Conservation (phyloP, 2,797 vertebrate species). For the Eutrigla gurnardus region DNA sequence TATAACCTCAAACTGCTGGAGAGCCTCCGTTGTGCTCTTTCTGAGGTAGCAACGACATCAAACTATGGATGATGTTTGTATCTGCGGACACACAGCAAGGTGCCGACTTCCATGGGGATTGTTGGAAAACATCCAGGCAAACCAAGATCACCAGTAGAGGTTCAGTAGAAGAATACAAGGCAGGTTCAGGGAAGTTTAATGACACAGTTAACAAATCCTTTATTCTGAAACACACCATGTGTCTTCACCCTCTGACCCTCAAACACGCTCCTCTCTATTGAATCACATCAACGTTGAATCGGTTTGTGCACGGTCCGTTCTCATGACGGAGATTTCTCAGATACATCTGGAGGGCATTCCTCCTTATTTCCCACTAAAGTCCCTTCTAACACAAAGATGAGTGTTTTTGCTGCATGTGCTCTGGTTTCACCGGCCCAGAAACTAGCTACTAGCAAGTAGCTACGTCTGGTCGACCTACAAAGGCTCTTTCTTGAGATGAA, state of each 20-base stretch:
- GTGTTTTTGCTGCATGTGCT: too few relatives aligned
- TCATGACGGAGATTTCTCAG: too few relatives aligned
- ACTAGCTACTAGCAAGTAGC: too few relatives aligned
- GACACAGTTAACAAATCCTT: conserved; percentile 23
- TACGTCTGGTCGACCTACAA: too few relatives aligned
- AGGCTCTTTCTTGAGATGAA: too few relatives aligned
- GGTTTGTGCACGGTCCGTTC: too few relatives aligned
- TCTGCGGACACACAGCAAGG: background rate
- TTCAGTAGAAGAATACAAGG: background rate
- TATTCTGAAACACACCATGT: background rate
- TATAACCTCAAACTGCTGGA: background rate
- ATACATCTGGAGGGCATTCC: too few relatives aligned
- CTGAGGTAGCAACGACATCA: background rate
- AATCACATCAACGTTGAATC: too few relatives aligned
- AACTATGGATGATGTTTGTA: background rate
- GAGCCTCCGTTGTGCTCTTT: background rate
- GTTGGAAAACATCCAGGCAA: background rate
- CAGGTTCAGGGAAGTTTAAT: background rate
- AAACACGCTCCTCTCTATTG: too few relatives aligned
- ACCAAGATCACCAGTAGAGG: background rate
- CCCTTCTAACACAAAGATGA: too few relatives aligned
- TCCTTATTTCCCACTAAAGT: too few relatives aligned
- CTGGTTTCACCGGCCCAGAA: too few relatives aligned
- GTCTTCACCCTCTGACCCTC: background rate
- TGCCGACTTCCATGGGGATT: background rate